Base-by-base conservation (phyloP, 2,113 vertebrate species). In the Calonectris borealis region DNA sequence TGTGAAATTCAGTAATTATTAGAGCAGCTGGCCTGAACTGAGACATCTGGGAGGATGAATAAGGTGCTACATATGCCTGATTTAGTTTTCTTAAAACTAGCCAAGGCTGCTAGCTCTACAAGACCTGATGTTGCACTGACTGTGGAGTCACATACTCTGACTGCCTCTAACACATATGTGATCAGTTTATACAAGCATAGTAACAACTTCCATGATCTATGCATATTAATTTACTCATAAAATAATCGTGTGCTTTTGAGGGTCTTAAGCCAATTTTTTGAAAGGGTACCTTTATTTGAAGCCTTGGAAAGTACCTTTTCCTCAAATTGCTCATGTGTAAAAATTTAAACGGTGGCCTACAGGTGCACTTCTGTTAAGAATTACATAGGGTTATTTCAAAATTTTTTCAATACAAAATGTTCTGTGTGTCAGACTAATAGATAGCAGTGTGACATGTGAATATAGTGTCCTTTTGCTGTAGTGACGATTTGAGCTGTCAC, bases 401-500 rank as follows among this genome's bases (percentile, higher is more conserved):
- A 7, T 11, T 19, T 87, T 82, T 68, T 60, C 31, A 26, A 5
- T 25, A 46, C 7, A 26, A 48, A 48, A 31, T 25, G 6, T 48
- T 42, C 62, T 21, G 7, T 40, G 27, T 52, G 16, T 34, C 44
- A 27, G n/a, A 36, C 34, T 57, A 27, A 18, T 0, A 34, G 51
- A 26, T 3, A 36, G 44, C 13, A 10, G 9, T 1, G 4, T 16
- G 58, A 51, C 34, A 54, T 25, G 18, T 44, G 27, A 2, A 1
- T 17, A 3, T 2, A 27, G 46, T 1, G 13, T 38, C 24, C 76
- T 44, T 68, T 48, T 61, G 58, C 86, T 49, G 44, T 13, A 16
- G 26, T 4, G 20, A 16, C 34, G 48, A 25, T 60, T 65, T 42
- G 44, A 60, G 54, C 20, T 64, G 42, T 31, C 40, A 24, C 0